These are phyloP conservation scores for Thecocarcelia acutangulata DNA, from an alignment of 2,888 invertebrate species.

Conservation along the genomic window DNA sequence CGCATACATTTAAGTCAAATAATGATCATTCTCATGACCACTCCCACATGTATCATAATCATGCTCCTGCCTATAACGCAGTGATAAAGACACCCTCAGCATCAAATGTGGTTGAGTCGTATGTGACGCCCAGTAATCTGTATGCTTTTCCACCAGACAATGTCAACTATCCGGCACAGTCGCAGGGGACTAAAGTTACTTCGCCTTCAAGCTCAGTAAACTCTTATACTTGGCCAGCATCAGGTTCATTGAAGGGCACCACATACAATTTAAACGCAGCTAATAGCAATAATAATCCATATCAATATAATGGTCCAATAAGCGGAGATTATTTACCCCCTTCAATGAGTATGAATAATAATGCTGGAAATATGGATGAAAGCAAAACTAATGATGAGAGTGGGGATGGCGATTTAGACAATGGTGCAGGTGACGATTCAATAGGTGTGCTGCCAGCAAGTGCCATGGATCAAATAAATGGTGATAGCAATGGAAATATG, in stretches of 20 bases:
- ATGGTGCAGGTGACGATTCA: slow-evolving; percentile 70
- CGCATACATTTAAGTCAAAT: slow-evolving; percentile 72
- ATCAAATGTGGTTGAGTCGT: slow-evolving; percentile 74
- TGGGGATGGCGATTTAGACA: slow-evolving; percentile 52
- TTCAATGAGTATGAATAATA: slow-evolving; percentile 26
- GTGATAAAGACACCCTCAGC: slow-evolving; percentile 71
- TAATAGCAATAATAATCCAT: slow-evolving; percentile 63
- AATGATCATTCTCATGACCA: slow-evolving; percentile 71
- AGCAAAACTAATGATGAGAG: slow-evolving; percentile 36
- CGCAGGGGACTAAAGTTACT: slow-evolving; percentile 74
- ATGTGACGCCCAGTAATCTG: slow-evolving; percentile 75
- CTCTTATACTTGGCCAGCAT: slow-evolving; percentile 79
- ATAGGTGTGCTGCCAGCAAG: slow-evolving; percentile 77
- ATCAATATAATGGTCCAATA: slow-evolving; percentile 74
- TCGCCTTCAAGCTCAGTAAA: slow-evolving; percentile 74
- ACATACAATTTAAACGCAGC: slow-evolving; percentile 67
- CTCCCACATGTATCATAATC: slow-evolving; percentile 62
- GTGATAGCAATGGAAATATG: slow-evolving; percentile 40
- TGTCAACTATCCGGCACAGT: slow-evolving; percentile 77
- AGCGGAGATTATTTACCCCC: slow-evolving; percentile 72
- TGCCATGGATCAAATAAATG: slow-evolving; percentile 72
- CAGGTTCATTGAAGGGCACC: slow-evolving; percentile 73
- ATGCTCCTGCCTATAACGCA: slow-evolving; percentile 44
- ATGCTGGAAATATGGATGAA: slow-evolving; percentile 32
- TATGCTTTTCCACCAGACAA: slow-evolving; percentile 80